Evolutionary conservation across 2,888 invertebrate genomes (phyloP), one percentile per base, ranked within the genome.

Genomic region (Sesia bembeciformis): DNA sequence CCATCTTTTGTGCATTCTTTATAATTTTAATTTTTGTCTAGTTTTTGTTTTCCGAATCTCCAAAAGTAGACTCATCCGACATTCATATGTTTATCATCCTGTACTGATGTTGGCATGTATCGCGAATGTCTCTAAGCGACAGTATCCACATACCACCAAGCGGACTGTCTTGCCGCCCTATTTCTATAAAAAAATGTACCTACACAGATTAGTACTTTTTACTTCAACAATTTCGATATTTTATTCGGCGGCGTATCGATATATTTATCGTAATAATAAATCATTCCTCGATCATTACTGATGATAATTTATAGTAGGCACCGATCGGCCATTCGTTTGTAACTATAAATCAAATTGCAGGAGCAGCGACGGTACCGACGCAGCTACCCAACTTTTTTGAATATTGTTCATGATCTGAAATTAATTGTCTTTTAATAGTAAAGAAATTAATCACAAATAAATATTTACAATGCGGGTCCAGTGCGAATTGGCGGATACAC

Each of bases 201-300:
- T 23, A 23, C 23, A 23, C 23, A 23, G 23, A 23, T 23, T 23
- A 23, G 23, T 23, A 23, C 7, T 42, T 42, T 42, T 5, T 42
- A 7, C 3, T 6, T 42, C 42, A 3, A 71, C 75, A 64, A 63
- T 58, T 66, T 62, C 64, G 62, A 74, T 76, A 71, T 75, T 73
- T 74, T 74, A 75, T 75, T 71, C 67, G 68, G 67, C 60, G 69
- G 69, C 68, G 67, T 71, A 78, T 78, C 74, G 81, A 81, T 23
- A 7, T 41, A 80, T 84, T 79, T 79, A 81, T 82, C 73, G 78
- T 73, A 70, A 72, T 69, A 69, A 86, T 87, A 85, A 86, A 87
- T 87, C 86, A 85, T 66, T 67, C 62, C 73, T 66, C 70, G 84
- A 84, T 85, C 85, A 84, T 85, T 85, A 83, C 83, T 72, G 78